phyloP scores from a whole-genome alignment of 2,113 vertebrate genomes.

The Mesoclemmys tuberculata region DNA sequence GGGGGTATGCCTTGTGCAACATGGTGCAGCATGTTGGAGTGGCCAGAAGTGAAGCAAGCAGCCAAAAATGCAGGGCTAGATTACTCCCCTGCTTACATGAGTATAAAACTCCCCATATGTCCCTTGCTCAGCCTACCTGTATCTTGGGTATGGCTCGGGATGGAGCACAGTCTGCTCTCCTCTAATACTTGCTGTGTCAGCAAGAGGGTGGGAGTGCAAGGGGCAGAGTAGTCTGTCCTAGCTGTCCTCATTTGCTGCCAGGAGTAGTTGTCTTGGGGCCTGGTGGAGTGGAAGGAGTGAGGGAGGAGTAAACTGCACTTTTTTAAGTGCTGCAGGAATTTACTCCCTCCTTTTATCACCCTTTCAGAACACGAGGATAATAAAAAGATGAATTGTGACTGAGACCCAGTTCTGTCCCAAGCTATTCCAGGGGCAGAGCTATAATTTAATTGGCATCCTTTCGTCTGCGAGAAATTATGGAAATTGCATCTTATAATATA shows the following conservation, averaged over 20 bases:
- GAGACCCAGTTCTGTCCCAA: not conserved
- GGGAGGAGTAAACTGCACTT: not conserved
- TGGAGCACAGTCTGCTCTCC: not conserved
- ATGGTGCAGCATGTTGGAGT: not conserved
- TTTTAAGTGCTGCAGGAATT: not conserved
- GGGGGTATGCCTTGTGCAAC: not conserved
- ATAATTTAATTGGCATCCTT: too few species aligned
- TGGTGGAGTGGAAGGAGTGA: not conserved
- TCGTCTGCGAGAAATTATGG: too few species aligned
- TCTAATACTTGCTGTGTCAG: not conserved
- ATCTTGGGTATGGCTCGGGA: not conserved
- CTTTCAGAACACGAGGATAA: not conserved
- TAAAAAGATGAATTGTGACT: accelerated
- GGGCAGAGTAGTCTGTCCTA: not conserved
- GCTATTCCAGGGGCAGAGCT: not conserved
- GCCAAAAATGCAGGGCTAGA: not conserved
- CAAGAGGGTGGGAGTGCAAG: not conserved
- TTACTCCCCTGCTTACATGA: not conserved
- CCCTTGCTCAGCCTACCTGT: not conserved
- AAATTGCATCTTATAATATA: too few species aligned
- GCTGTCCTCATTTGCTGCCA: accelerated
- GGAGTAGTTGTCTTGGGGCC: not conserved
- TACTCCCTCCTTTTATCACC: accelerated
- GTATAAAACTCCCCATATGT: not conserved
- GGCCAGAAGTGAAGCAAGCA: not conserved